Conservation (phyloP, 2,113 vertebrate species). For the Platichthys flesus region DNA sequence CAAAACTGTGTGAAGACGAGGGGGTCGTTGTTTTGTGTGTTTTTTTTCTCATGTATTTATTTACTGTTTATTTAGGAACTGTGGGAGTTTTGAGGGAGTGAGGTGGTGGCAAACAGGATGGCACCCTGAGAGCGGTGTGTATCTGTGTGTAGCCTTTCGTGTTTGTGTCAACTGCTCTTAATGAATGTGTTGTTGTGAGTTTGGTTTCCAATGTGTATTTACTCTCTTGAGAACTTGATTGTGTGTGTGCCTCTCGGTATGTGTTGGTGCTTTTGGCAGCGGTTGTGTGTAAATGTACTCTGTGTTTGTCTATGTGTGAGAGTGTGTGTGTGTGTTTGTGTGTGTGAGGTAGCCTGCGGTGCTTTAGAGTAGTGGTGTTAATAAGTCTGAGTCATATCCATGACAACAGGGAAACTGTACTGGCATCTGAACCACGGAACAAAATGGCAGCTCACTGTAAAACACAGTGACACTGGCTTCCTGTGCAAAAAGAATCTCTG, state of each 20-base stretch:
- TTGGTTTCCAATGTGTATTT: slow-evolving; percentile 14
- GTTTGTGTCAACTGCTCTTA: slow-evolving; percentile 25
- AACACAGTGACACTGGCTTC: slow-evolving; percentile 47
- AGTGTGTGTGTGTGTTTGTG: slow-evolving; percentile 16
- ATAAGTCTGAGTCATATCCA: slow-evolving; percentile 78
- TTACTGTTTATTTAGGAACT: slow-evolving; percentile 47
- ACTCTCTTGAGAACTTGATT: slow-evolving; percentile 15
- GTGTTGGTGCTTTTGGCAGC: slow-evolving; percentile 10
- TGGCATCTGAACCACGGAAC: slow-evolving; percentile 74
- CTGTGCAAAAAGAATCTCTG: slow-evolving; percentile 28
- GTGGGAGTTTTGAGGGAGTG: slow-evolving; percentile 44
- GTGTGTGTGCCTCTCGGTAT: slow-evolving; percentile 35
- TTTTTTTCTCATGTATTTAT: slow-evolving; percentile 18
- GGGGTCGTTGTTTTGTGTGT: not conserved
- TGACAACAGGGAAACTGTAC: slow-evolving; percentile 74
- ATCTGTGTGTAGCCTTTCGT: slow-evolving; percentile 9
- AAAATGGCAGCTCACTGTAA: slow-evolving; percentile 73
- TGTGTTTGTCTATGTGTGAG: slow-evolving; percentile 12
- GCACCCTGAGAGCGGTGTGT: slow-evolving; percentile 32
- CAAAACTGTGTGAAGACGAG: not conserved
- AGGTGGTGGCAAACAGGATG: slow-evolving; percentile 47
- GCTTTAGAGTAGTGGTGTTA: slow-evolving; percentile 69
- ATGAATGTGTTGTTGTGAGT: slow-evolving; percentile 29
- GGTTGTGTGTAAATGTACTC: slow-evolving; percentile 24
- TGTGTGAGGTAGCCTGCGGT: slow-evolving; percentile 36